Base-by-base conservation (phyloP, 2,888 invertebrate genomes). In the Drosophila mercatorum region DNA sequence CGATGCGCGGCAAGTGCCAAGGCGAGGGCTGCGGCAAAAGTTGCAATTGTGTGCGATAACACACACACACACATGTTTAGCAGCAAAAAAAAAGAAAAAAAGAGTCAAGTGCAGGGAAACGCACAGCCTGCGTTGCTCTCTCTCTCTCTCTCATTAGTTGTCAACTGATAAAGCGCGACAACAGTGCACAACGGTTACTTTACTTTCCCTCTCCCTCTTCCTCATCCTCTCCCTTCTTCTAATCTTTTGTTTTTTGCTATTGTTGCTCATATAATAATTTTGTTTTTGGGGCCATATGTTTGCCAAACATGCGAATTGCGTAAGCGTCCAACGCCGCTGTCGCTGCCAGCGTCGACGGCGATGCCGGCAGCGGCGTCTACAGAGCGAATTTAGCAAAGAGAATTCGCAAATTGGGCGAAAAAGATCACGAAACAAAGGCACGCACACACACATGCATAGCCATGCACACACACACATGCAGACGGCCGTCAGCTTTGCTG, bases 221-320 rank as follows among this genome's bases (percentile, higher is more conserved):
- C 8, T 22, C 40, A 28, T 46, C 14, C 64, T 55, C 28, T 65
- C 34, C n/a, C 26, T 53, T 22, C 14, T 22, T 40, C 47, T 17
- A 47, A 11, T 31, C 31, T 3, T 31, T 17, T 17, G 17, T 17
- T n/a, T 26, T 14, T 26, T 10, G 46, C 22, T 17, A 46, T 68
- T 60, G 49, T 17, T 40, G 47, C 17, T 64, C 14, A 49, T 70
- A 51, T 51, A 51, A 51, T 51, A 51, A 10, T 58, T 51, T 44
- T 57, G 56, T 56, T 44, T 59, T 60, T 59, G 53, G 22, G 49
- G 65, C 64, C 77, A 78, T 72, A 75, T 84, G 83, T 84, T 84
- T 84, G 84, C 49, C 84, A 84, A 84, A 84, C 84, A 84, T 84
- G 66, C 67, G 67, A 81, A 80, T 84, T 84, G 89, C 85, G 89